Conservation (phyloP, 2,797 vertebrate species). For the Esox lucius region DNA sequence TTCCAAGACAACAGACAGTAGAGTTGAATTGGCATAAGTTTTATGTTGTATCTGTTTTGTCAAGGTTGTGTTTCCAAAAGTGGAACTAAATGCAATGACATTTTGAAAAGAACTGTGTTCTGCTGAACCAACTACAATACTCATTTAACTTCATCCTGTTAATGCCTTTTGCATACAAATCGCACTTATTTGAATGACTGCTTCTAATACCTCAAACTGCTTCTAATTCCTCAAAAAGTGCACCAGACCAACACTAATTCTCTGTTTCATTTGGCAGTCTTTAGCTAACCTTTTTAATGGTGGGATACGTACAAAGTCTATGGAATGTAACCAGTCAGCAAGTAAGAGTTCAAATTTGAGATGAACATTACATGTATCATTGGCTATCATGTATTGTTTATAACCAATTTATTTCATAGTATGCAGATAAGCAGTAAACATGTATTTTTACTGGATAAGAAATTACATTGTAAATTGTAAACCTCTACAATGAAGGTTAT, state of each 20-base stretch:
- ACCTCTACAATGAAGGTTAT: neutral
- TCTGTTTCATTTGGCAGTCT: constrained; percentile 36
- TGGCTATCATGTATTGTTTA: neutral
- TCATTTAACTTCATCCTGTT: constrained; percentile 32
- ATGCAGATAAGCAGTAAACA: neutral
- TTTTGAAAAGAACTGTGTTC: constrained; percentile 34
- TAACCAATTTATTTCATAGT: neutral
- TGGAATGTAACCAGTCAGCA: neutral
- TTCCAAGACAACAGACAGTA: constrained; percentile 26
- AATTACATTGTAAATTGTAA: neutral
- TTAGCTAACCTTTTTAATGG: constrained; percentile 9
- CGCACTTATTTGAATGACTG: constrained; percentile 60
- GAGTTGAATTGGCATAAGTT: constrained; percentile 20
- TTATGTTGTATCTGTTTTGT: constrained; percentile 22
- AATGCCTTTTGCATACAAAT: constrained; percentile 66
- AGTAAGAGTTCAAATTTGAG: neutral
- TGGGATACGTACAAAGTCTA: neutral
- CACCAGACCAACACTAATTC: constrained; percentile 37
- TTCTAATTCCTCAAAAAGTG: constrained; percentile 43
- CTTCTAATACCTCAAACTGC: constrained; percentile 55
- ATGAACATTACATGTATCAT: neutral
- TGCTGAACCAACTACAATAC: constrained; percentile 36
- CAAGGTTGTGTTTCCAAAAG: constrained; percentile 29
- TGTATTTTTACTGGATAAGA: no score
- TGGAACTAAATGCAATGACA: constrained; percentile 32